Conservation (phyloP, 2,888 invertebrate species). For the Drosophila tanythrix region DNA sequence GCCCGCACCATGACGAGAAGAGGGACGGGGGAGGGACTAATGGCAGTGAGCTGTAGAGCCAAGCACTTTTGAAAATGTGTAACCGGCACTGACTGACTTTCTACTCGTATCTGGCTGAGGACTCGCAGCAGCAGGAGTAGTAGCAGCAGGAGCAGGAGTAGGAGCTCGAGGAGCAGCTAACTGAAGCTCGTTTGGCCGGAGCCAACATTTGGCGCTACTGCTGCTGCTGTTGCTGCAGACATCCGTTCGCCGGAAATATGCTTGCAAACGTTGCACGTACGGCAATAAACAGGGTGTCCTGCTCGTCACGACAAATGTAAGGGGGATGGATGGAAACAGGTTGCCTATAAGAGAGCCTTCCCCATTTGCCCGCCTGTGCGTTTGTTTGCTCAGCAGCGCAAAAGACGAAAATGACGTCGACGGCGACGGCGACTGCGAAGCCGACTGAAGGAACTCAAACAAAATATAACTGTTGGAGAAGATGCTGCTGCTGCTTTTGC, state of each 20-base stretch:
- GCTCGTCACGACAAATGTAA: constrained; percentile 1
- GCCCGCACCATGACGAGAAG: constrained; percentile 1
- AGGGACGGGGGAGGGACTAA: constrained; percentile 45
- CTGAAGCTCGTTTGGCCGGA: constrained; percentile 66
- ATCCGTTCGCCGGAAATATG: constrained; percentile 78
- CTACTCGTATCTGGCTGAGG: constrained; percentile 58
- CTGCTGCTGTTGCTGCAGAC: constrained; percentile 52
- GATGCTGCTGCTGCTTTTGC: constrained; percentile 59
- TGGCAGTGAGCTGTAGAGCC: constrained; percentile 72
- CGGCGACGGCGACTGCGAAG: constrained; percentile 35
- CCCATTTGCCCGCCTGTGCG: constrained; percentile 36
- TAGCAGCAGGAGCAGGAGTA: constrained; percentile 9
- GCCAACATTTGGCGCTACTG: constrained; percentile 62
- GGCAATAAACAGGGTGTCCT: constrained; percentile 55
- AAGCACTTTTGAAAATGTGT: constrained; percentile 78
- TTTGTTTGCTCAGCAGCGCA: constrained; percentile 54
- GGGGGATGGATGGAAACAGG: constrained; percentile 1
- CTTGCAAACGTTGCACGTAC: constrained; percentile 73
- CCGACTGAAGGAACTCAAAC: constrained; percentile 72
- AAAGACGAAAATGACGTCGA: constrained; percentile 56
- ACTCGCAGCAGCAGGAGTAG: constrained; percentile 27
- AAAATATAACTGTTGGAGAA: constrained; percentile 76
- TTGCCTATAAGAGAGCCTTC: constrained; percentile 1
- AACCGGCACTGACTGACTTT: constrained; percentile 79
- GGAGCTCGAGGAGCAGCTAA: constrained; percentile 20